These are phyloP conservation scores for Trichomycterus rosablanca DNA, from an alignment of 2,113 vertebrate genomes.

Conservation along the genomic window DNA sequence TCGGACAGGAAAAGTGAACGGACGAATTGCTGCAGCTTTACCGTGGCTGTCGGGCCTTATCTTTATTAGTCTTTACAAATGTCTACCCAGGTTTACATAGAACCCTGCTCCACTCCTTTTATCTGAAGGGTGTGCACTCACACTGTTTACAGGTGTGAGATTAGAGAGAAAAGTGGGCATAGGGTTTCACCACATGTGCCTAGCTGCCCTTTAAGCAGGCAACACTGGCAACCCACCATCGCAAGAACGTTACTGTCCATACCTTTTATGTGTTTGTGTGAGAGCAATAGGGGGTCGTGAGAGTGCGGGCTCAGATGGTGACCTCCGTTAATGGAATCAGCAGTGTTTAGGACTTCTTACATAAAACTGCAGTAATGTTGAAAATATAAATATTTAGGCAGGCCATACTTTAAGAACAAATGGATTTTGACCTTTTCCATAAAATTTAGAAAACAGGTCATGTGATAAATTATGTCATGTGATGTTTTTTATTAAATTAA, in stretches of 20 bases:
- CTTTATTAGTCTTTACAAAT: constrained; percentile 91
- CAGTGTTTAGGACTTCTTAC: constrained; percentile 46
- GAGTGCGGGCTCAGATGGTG: constrained; percentile 38
- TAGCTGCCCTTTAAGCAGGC: constrained; percentile 6
- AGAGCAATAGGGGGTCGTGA: constrained; percentile 37
- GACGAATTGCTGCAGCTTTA: constrained; percentile 60
- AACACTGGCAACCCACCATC: constrained; percentile 9
- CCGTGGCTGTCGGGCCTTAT: constrained; percentile 74
- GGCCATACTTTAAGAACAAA: constrained; percentile 51
- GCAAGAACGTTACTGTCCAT: constrained; percentile 13
- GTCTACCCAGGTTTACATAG: constrained; percentile 74
- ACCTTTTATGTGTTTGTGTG: constrained; percentile 35
- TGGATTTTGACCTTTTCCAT: constrained; percentile 41
- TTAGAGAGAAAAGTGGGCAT: constrained; percentile 31
- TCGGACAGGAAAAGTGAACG: constrained; percentile 57
- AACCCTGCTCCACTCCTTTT: constrained; percentile 68
- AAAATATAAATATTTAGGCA: constrained; percentile 59
- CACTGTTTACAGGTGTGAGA: constrained; percentile 69
- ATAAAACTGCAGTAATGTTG: constrained; percentile 48
- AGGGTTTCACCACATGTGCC: constrained; percentile 20
- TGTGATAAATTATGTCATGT: no score
- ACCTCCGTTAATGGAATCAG: constrained; percentile 50
- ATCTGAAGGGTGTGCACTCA: constrained; percentile 72
- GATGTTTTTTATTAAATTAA: neutral
- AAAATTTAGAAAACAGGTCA: constrained; percentile 34